Conservation (phyloP, 1,140 invertebrate genomes). For the Antheraea pernyi region DNA sequence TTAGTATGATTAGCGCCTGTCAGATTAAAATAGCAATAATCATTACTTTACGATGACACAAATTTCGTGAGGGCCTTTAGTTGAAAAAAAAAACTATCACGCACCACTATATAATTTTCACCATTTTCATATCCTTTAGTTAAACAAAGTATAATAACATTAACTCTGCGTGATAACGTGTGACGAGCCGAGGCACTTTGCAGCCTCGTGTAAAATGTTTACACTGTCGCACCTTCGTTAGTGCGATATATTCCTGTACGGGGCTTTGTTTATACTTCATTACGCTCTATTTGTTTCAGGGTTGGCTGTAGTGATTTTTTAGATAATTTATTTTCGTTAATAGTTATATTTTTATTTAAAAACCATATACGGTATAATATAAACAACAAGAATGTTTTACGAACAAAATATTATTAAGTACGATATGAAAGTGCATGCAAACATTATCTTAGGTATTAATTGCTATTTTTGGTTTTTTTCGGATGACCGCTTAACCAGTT, state of each 20-base stretch:
- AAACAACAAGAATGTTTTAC: no score
- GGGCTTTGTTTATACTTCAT: not conserved
- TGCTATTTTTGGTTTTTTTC: no score
- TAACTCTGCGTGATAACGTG: not conserved
- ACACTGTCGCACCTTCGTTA: constrained; percentile 3
- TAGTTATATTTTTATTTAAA: not conserved
- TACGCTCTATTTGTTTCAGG: not conserved
- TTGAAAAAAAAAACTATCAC: no score
- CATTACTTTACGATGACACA: not conserved
- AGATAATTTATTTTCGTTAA: not conserved
- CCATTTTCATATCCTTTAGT: not conserved
- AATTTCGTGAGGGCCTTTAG: no score
- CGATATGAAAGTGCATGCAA: no score
- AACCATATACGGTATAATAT: no score
- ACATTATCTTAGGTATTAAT: no score
- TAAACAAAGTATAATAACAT: not conserved
- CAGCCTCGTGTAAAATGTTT: not conserved
- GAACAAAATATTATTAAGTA: no score
- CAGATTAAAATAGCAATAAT: not conserved
- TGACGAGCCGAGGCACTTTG: not conserved
- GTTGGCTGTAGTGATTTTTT: not conserved
- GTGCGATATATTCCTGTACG: not conserved
- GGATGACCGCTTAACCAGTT: no score
- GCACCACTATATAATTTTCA: no score
- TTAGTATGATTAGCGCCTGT: not conserved